Base-by-base conservation (phyloP, 2,797 vertebrate species). In the Pachyuromys duprasi region DNA sequence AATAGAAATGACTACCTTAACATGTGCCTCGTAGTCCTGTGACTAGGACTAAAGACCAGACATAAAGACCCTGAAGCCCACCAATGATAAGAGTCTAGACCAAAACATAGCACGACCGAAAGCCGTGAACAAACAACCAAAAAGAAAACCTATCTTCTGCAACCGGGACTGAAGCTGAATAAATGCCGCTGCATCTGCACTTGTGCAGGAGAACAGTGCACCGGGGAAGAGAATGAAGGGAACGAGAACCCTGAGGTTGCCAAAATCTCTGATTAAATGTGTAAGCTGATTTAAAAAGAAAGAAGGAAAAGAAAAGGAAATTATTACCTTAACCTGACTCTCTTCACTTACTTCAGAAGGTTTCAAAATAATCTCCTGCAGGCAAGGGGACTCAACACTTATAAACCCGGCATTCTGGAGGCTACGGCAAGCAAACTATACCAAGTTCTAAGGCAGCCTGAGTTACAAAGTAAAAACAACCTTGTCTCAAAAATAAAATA, bases 181-280 rank as follows among this genome's bases (percentile, higher is more conserved):
- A 6, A 60, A 39, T 53, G 74, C n/a, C 18, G 42, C 74, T 42
- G 70, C 67, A 33, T 26, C 79, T 76, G 45, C 87, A 4, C 55
- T 26, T 62, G 69, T 22, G 22, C 36, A 45, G 79, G 82, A 57
- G 60, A 63, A 36, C 24, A 36, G 14, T 57, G 55, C 55, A 15
- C 39, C 90, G 83, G 84, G 28, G 72, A 84, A 90, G 33, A 90
- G 60, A 45, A 22, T 90, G 90, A 49, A 88, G 76, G 67, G 24
- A 76, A 86, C 67, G 79, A 95, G 82, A 74, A 2, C 5, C 55
- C 60, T n/a, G 67, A 76, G 69, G 53, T 26, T 83, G 90, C 95
- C 93, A 45, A 84, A n/a, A 53, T 24, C 49, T 49, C 62, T 84
- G 76, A 97, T 97, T 97, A 97, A 97, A 97, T 87, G 26, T 91